These are phyloP conservation scores for Tenebrio molitor DNA, from an alignment of 1,140 invertebrate genomes.

Conservation along the genomic window DNA sequence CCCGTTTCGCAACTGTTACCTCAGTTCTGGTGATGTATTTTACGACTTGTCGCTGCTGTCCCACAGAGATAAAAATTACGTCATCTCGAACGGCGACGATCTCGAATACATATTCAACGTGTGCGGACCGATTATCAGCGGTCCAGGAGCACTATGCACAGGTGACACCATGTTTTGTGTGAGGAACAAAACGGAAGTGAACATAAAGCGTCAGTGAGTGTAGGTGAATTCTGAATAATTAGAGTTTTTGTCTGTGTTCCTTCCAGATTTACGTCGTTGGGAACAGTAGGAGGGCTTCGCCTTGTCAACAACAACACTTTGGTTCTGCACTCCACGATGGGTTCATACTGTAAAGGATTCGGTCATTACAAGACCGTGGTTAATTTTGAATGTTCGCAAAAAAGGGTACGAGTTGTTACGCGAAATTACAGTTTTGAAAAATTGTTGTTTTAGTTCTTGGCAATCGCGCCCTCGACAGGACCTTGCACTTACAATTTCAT, in stretches of 20 bases:
- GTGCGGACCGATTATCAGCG: constrained; percentile 12
- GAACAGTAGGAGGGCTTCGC: background rate
- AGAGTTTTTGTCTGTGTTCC: background rate
- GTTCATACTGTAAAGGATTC: background rate
- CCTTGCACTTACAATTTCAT: constrained; percentile 4
- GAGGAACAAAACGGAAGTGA: background rate
- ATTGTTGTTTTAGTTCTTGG: background rate
- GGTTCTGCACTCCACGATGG: background rate
- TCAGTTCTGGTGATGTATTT: background rate
- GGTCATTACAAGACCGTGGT: constrained; percentile 4
- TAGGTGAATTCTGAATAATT: background rate
- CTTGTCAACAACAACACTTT: background rate
- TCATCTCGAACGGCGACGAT: background rate
- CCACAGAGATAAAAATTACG: constrained; percentile 23
- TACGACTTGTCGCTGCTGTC: constrained; percentile 18
- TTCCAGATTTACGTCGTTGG: constrained; percentile 14
- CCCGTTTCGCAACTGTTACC: background rate
- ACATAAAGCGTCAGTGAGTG: constrained; percentile 10
- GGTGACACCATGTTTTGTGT: constrained; percentile 19
- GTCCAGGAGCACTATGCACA: constrained; percentile 1
- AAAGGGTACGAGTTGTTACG: background rate
- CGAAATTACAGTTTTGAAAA: background rate
- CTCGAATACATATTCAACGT: constrained; percentile 11
- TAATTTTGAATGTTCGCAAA: constrained; percentile 15
- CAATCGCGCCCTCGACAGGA: constrained; percentile 1